Evolutionary conservation across 2,797 vertebrate genomes (phyloP).

Genomic region (Fistularia commersonii): DNA sequence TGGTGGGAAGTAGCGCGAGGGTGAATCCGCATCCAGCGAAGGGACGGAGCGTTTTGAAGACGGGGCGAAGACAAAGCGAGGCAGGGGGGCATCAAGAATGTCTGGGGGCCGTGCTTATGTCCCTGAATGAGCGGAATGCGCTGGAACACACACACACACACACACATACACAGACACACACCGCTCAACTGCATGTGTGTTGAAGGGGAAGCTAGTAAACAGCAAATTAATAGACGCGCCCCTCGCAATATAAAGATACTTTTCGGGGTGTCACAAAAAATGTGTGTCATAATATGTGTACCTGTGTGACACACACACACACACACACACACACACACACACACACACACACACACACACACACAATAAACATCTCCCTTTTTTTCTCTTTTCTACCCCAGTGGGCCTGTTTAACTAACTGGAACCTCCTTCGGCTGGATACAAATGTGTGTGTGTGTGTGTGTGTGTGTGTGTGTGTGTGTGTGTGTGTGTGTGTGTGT

Average conservation of each 20-base stretch:
- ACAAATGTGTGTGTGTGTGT: conserved; percentile 18
- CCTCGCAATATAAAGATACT: conserved; percentile 28
- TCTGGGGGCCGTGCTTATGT: conserved; percentile 62
- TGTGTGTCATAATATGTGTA: conserved; percentile 23
- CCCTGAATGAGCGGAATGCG: conserved; percentile 54
- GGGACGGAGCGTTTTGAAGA: conserved; percentile 45
- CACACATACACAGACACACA: conserved; percentile 16
- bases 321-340: conserved; percentile 10
- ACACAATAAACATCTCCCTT: conserved; percentile 48
- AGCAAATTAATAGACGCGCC: conserved; percentile 54
- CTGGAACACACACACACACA: conserved; percentile 23
- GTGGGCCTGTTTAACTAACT: conserved; percentile 33
- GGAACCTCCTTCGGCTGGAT: conserved; percentile 42
- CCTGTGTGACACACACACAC: background rate
- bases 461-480: background rate
- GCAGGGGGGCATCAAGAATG: conserved; percentile 47
- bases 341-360: conserved; percentile 29
- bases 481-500: conserved; percentile 2
- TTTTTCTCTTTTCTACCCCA: conserved; percentile 13
- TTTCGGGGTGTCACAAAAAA: conserved; percentile 25
- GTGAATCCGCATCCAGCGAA: too few relatives aligned
- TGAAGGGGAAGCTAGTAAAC: conserved; percentile 47
- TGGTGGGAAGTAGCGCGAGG: too few relatives aligned
- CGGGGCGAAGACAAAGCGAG: conserved; percentile 37
- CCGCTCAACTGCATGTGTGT: conserved; percentile 47